Conservation (phyloP, 53 echinoderm and acorn worm species). For the Crossaster papposus region DNA sequence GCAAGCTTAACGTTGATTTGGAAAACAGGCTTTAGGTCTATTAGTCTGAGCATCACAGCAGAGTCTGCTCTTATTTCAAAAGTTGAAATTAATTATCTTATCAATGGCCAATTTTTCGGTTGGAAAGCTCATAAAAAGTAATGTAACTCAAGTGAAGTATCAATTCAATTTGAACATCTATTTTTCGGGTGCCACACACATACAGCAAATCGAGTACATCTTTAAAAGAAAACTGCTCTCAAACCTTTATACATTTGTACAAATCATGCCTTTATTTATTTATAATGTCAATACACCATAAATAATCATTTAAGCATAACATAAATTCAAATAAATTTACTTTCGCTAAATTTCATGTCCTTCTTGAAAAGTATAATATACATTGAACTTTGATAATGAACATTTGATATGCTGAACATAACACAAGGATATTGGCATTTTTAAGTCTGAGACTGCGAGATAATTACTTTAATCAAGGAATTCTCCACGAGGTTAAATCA, state of each 20-base stretch:
- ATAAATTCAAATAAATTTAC: background rate
- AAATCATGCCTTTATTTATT: slow-evolving; percentile 14
- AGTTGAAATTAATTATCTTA: too few species aligned
- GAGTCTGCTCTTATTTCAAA: too few species aligned
- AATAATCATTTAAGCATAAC: background rate
- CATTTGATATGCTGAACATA: background rate
- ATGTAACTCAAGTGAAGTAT: too few species aligned
- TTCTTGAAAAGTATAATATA: background rate
- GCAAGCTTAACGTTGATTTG: too few species aligned
- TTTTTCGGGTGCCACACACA: too few species aligned
- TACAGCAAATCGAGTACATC: too few species aligned
- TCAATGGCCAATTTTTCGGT: too few species aligned
- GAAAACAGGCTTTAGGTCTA: too few species aligned
- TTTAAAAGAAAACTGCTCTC: background rate
- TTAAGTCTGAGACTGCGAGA: background rate
- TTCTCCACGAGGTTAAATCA: background rate
- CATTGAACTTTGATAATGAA: background rate
- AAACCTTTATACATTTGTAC: background rate
- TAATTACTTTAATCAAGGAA: background rate
- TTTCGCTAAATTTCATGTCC: background rate
- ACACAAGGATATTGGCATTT: background rate
- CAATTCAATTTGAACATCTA: too few species aligned
- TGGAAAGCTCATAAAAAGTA: too few species aligned
- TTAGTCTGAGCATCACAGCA: too few species aligned
- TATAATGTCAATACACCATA: slow-evolving; percentile 10